Evolutionary conservation across 2,113 vertebrate species (phyloP).

Genomic region (Rhinoptilus africanus): DNA sequence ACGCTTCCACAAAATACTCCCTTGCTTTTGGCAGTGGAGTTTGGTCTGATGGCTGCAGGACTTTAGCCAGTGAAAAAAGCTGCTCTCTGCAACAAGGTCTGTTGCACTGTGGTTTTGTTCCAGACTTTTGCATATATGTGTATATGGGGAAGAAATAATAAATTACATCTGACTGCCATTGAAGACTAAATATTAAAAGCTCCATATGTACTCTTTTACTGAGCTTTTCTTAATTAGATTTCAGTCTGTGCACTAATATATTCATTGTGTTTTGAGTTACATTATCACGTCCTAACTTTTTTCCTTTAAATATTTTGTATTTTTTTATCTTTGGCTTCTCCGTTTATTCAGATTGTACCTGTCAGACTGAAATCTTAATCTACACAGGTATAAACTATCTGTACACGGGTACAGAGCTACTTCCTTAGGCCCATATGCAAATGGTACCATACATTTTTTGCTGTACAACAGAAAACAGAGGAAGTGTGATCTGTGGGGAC

Average conservation of each 20-base stretch:
- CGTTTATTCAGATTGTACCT: background rate
- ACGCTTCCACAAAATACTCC: background rate
- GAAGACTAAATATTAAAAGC: background rate
- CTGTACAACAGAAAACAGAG: background rate
- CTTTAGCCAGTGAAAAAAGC: background rate
- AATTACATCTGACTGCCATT: background rate
- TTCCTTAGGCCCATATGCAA: background rate
- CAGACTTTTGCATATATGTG: background rate
- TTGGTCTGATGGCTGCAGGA: background rate
- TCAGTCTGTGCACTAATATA: background rate
- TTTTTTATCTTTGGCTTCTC: slow-evolving; percentile 1
- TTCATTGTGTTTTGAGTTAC: background rate
- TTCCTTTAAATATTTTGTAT: background rate
- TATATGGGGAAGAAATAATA: background rate
- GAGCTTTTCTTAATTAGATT: background rate
- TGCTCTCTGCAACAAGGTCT: background rate
- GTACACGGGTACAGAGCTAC: background rate
- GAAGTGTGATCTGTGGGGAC: background rate
- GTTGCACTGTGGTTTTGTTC: background rate
- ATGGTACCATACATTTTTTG: background rate
- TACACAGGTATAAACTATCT: background rate
- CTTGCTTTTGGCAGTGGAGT: background rate
- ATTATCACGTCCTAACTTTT: background rate
- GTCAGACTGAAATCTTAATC: background rate
- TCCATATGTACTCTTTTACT: background rate